phyloP scores from a whole-genome alignment of 2,797 vertebrate genomes.

The Anolis apletophallus region DNA sequence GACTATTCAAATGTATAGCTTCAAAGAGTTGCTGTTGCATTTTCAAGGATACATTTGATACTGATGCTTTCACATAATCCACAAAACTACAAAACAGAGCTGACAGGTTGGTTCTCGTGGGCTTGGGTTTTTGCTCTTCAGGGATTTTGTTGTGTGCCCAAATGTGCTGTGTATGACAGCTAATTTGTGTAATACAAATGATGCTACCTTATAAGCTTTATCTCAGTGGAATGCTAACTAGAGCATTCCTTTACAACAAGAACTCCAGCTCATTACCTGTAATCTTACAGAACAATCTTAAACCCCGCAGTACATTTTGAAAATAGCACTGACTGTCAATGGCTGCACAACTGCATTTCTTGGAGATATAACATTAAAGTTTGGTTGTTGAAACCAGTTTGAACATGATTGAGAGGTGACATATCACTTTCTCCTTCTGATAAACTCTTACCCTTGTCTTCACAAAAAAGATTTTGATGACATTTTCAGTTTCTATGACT shows the following conservation, averaged over 20 bases:
- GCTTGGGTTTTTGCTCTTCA: constrained; percentile 34
- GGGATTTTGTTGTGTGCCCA: not conserved
- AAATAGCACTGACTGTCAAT: constrained; percentile 22
- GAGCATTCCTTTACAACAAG: constrained; percentile 37
- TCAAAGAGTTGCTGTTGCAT: not conserved
- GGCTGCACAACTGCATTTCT: not conserved
- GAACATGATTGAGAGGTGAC: constrained; percentile 50
- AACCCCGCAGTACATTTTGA: constrained; percentile 34
- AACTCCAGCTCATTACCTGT: constrained; percentile 40
- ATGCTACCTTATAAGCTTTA: constrained; percentile 36
- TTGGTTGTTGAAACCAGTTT: constrained; percentile 38
- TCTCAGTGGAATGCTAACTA: constrained; percentile 52
- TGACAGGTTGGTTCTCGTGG: constrained; percentile 27
- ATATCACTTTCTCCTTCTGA: constrained; percentile 52
- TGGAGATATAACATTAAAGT: constrained; percentile 24
- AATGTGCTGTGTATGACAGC: constrained; percentile 31
- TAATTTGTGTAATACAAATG: constrained; percentile 51
- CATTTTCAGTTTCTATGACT: constrained; percentile 51
- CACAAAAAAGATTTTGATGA: constrained; percentile 23
- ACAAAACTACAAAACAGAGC: constrained; percentile 17
- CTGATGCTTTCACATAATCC: constrained; percentile 16
- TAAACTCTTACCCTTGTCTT: constrained; percentile 30
- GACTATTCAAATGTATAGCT: not conserved
- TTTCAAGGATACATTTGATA: constrained; percentile 4
- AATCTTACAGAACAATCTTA: constrained; percentile 33